phyloP scores from a whole-genome alignment of 2,888 invertebrate species.

The Drosophila merina region DNA sequence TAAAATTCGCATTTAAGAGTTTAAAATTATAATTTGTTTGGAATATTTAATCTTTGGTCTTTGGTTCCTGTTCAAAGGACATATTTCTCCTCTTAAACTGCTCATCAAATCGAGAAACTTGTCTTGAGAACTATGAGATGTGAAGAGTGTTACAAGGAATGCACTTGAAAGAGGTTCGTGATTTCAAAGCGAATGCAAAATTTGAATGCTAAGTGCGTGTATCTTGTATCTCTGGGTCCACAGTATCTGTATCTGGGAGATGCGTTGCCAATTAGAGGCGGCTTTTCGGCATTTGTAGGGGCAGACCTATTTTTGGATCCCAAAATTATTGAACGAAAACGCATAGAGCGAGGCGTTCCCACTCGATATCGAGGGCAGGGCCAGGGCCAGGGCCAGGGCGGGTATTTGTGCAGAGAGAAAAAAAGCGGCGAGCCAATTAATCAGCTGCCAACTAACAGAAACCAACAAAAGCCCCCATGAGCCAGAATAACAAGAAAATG shows the following conservation, averaged over 20 bases:
- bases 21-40: not conserved
- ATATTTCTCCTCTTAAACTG: too few species aligned
- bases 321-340: conserved; percentile 12
- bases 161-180: not conserved
- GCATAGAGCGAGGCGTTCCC: conserved; percentile 2
- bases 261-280: conserved; percentile 4
- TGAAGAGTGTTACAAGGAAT: not conserved
- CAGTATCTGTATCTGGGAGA: not conserved
- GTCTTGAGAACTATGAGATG: not conserved
- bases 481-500: conserved; percentile 9
- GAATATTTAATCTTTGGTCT: not conserved
- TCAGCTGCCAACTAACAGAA: conserved; percentile 59
- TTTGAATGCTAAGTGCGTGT: not conserved
- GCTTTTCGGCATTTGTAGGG: not conserved
- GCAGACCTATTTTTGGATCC: conserved; percentile 22
- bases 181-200: not conserved
- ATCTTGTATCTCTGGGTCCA: not conserved
- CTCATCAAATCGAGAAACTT: too few species aligned
- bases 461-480: conserved; percentile 33
- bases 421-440: conserved; percentile 58
- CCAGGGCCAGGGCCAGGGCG: conserved; percentile 63
- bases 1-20: conserved; percentile 52
- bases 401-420: not conserved
- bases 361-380: conserved; percentile 51
- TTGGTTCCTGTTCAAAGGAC: too few species aligned